A percentile compares a stretch with the other conserved stretches of the same genome.
phyloP scores from a whole-genome alignment of 2,888 invertebrate genomes.

The Lithodes maja region DNA sequence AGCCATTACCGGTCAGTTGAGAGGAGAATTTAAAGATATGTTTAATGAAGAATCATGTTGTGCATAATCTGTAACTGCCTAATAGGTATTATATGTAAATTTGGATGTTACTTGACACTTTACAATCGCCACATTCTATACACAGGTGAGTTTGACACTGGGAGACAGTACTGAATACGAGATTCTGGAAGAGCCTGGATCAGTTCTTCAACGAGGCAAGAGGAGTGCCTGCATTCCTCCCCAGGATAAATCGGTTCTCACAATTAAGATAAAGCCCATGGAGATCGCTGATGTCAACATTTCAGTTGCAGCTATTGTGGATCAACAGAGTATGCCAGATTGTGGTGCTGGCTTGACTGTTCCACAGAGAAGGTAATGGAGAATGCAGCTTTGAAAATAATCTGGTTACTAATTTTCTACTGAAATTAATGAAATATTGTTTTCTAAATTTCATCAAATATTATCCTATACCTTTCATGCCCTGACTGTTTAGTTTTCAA shows the following conservation, averaged over 20 bases:
- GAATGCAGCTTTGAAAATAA: not conserved
- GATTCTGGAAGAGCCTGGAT: constrained; percentile 22
- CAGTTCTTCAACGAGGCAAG: constrained; percentile 2
- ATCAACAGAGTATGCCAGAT: not conserved
- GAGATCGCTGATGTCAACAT: constrained; percentile 49
- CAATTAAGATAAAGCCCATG: constrained; percentile 22
- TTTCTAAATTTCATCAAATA: too few species aligned
- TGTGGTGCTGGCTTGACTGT: constrained; percentile 19
- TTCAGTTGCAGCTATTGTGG: constrained; percentile 46
- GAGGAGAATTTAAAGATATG: not conserved
- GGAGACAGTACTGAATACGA: constrained; percentile 34
- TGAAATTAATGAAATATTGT: too few species aligned
- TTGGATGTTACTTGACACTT: too few species aligned
- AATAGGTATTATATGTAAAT: too few species aligned
- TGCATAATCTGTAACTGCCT: too few species aligned
- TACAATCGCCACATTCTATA: not conserved
- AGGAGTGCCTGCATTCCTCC: constrained; percentile 39
- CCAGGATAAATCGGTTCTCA: constrained; percentile 39
- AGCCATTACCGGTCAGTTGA: constrained; percentile 62
- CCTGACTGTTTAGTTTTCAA: too few species aligned
- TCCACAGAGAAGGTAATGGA: constrained; percentile 1
- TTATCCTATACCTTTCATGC: too few species aligned
- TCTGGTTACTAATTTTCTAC: too few species aligned
- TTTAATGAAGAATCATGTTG: too few species aligned
- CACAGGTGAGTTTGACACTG: constrained; percentile 33